A percentile compares a stretch with the other conserved stretches of the same genome.
Conservation (phyloP, 2,797 vertebrate species). For the Rhinogobio ventralis region DNA sequence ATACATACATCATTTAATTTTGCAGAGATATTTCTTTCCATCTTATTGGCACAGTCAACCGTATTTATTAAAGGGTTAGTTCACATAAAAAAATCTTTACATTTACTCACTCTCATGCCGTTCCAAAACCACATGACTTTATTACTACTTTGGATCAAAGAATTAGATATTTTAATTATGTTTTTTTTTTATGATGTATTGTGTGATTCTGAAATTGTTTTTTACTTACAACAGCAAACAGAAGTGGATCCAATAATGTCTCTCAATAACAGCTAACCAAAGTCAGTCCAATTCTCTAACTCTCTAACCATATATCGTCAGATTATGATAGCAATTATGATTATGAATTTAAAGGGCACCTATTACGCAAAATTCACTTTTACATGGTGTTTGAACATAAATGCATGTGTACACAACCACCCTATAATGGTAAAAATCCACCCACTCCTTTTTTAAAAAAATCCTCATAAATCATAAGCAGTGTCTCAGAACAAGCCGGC, state of each 20-base stretch:
- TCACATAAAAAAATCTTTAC: neutral
- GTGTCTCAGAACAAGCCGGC: no score
- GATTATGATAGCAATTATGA: neutral
- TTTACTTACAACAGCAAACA: neutral
- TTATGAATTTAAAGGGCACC: neutral
- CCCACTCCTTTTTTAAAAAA: no score
- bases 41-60: neutral
- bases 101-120: neutral
- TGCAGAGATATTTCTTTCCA: slow-evolving; percentile 2
- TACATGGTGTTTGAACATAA: no score
- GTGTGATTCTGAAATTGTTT: neutral
- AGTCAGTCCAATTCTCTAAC: no score
- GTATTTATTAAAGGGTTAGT: neutral
- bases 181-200: no score
- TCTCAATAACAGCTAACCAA: neutral
- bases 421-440: no score
- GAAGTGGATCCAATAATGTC: neutral
- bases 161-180: neutral
- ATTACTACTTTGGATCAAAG: neutral
- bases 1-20: slow-evolving; percentile 14
- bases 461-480: no score
- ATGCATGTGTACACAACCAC: no score
- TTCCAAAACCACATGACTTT: neutral
- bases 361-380: no score
- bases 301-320: neutral